Evolutionary conservation across 1,140 invertebrate genomes (phyloP), one percentile per base, ranked within the genome.

Genomic region (Diplogasteroides magnus): DNA sequence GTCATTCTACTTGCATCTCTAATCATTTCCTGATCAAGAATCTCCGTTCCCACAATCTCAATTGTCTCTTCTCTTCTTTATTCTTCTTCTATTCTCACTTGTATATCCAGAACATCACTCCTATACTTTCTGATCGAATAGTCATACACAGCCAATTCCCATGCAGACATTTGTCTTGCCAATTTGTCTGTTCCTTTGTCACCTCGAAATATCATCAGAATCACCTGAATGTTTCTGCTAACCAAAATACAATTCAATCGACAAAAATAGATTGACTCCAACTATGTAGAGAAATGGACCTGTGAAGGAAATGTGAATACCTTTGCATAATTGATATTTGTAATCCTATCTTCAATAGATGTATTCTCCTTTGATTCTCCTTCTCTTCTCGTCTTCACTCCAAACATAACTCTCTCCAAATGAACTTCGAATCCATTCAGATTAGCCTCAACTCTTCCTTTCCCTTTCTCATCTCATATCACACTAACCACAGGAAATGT

Each of bases 1-100:
- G 77, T 78, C 65, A 77, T 77, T 28, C 75, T 58, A 59, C 77
- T 64, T 11, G 73, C 77, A 37, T 80, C 78, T 13, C 69, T 64
- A 26, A 80, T 81, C 78, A 80, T 80, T 37, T 80, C 78, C 29
- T 67, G 57, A 63, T 80, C 78, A n/a, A 80, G 37, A 48, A 80
- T 68, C 48, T 81, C 74, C 0, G 72, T 71, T 26, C 78, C 79
- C 32, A 80, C 77, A 23, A 79, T 6, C 37, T 48, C 6, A 48
- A n/a, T n/a, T n/a, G n/a, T n/a, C n/a, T n/a, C n/a, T n/a, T n/a
- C n/a, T n/a, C n/a, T n/a, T n/a, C n/a, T n/a, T n/a, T n/a, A n/a
- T n/a, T n/a, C n/a, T n/a, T n/a, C n/a, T n/a, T n/a, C n/a, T n/a
- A 48, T 48, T 6, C 37, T 48, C 37, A 48, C 37, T 19, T 11